phyloP scores from a whole-genome alignment of 2,113 vertebrate species.

The Fulica atra region DNA sequence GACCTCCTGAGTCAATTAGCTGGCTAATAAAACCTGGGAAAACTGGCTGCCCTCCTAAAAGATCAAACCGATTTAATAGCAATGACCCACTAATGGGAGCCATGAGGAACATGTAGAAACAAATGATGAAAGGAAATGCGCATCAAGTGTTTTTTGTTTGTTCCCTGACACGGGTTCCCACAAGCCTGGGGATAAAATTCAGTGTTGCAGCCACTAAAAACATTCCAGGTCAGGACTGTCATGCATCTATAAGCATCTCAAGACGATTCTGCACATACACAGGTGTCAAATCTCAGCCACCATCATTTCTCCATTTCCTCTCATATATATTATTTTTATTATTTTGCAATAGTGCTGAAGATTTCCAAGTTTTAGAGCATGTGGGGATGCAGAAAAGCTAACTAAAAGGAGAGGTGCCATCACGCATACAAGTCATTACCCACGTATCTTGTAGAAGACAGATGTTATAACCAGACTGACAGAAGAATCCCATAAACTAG shows the following conservation, averaged over 20 bases:
- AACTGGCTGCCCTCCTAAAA: background rate
- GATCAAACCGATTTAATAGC: background rate
- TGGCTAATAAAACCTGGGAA: background rate
- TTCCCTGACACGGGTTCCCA: no score
- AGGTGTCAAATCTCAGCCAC: background rate
- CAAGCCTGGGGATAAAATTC: background rate
- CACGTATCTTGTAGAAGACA: background rate
- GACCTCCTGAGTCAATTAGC: background rate
- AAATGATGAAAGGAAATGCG: background rate
- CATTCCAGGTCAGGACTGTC: background rate
- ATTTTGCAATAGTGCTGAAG: background rate
- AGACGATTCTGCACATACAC: background rate
- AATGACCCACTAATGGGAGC: background rate
- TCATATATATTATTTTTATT: background rate
- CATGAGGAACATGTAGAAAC: background rate
- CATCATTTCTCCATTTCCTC: background rate
- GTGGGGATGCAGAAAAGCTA: background rate
- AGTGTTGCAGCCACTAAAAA: background rate
- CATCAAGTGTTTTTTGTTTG: no score
- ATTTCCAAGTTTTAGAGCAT: background rate
- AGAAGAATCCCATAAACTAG: background rate
- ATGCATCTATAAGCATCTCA: background rate
- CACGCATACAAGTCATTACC: background rate
- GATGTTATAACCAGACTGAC: background rate
- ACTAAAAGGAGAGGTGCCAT: background rate